These are phyloP conservation scores for Diaperis boleti DNA, from an alignment of 2,888 invertebrate species.

Conservation along the genomic window DNA sequence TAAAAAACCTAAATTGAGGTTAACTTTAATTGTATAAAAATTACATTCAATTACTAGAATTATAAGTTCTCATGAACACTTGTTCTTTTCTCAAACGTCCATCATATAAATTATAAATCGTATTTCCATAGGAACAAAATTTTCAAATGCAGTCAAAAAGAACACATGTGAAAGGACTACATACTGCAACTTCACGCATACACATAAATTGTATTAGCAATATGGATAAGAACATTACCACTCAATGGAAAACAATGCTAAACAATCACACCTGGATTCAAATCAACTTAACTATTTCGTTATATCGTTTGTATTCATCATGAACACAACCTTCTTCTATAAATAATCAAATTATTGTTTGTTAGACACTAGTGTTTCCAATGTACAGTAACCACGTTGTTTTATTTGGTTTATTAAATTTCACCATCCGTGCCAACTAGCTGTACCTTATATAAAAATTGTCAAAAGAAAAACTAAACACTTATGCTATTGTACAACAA, in stretches of 20 bases:
- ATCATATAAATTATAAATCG: conserved; percentile 28
- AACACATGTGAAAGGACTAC: conserved; percentile 27
- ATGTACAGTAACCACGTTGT: no score
- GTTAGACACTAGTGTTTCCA: no score
- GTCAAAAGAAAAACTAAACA: conserved; percentile 38
- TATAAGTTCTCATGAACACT: conserved; percentile 1
- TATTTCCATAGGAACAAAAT: conserved; percentile 40
- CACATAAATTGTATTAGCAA: no score
- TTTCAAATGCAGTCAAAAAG: conserved; percentile 39
- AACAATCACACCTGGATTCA: background rate
- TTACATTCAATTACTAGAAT: conserved; percentile 36
- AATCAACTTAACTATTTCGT: background rate
- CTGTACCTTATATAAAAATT: conserved; percentile 30
- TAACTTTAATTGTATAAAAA: conserved; percentile 38
- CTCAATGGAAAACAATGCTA: conserved; percentile 15
- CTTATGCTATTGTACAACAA: conserved; percentile 54
- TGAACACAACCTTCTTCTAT: no score
- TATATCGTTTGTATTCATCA: no score
- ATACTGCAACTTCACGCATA: background rate
- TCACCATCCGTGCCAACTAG: no score
- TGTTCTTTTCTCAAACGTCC: conserved; percentile 5
- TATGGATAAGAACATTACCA: conserved; percentile 1
- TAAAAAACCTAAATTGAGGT: conserved; percentile 34
- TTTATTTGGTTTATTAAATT: no score
- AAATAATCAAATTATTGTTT: no score